Evolutionary conservation across 2,888 invertebrate genomes (phyloP).

Genomic region (Hydrotaea diabolus): DNA sequence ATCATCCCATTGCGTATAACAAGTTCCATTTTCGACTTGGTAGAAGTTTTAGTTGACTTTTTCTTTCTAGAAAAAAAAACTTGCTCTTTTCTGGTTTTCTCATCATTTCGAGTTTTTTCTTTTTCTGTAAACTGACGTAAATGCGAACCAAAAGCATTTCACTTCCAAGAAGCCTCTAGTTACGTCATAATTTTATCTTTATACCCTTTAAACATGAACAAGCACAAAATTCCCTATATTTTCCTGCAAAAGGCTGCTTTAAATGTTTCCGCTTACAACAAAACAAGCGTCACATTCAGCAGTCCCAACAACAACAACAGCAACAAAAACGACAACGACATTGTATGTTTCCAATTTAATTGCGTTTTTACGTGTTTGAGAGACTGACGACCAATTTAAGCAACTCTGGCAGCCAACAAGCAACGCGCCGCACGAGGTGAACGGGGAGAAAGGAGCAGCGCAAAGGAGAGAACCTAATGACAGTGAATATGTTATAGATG

Average conservation of each 20-base stretch:
- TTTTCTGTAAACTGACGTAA: not conserved
- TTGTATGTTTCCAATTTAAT: constrained; percentile 7
- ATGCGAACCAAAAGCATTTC: not conserved
- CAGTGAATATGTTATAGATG: not conserved
- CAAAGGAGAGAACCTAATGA: constrained; percentile 2
- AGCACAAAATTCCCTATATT: not conserved
- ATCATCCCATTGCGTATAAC: too few relatives aligned
- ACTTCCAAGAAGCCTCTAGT: not conserved
- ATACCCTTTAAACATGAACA: not conserved
- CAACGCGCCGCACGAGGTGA: not conserved
- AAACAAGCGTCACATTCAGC: too few relatives aligned
- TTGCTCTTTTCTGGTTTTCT: too few relatives aligned
- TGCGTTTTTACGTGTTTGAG: constrained; percentile 25
- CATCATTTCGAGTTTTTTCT: too few relatives aligned
- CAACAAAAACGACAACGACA: not conserved
- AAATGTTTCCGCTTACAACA: not conserved
- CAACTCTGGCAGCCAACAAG: not conserved
- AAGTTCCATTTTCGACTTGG: too few relatives aligned
- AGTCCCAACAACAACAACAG: constrained; percentile 1
- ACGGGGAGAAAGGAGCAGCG: not conserved
- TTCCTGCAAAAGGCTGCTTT: not conserved
- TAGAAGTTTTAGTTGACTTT: too few relatives aligned
- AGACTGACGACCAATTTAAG: constrained; percentile 28
- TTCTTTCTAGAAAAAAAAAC: too few relatives aligned
- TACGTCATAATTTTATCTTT: constrained; percentile 2